These are phyloP conservation scores for Porites evermanni DNA, from an alignment of 92 coral and sea anemone species.

Conservation along the genomic window DNA sequence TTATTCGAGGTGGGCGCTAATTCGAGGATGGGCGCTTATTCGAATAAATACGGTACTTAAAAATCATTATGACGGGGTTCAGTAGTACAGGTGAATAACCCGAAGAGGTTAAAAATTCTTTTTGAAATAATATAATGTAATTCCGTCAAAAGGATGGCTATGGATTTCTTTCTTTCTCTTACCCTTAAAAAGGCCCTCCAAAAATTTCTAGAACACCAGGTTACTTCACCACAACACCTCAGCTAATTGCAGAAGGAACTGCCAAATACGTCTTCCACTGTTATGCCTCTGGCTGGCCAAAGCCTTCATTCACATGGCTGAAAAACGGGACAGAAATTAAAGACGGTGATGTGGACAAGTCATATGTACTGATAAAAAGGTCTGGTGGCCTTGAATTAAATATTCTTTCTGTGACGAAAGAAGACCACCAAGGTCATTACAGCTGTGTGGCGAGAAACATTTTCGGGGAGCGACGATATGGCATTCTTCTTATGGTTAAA, in stretches of 20 bases:
- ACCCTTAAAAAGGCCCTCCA: constrained; percentile 8
- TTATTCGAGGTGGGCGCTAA: too few species aligned
- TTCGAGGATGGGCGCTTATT: too few species aligned
- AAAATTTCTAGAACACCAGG: constrained; percentile 12
- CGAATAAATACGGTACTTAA: too few species aligned
- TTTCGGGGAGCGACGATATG: constrained; percentile 15
- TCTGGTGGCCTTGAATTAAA: constrained; percentile 29
- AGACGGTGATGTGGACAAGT: constrained; percentile 20
- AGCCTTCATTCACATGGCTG: constrained; percentile 59
- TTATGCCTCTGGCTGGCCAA: constrained; percentile 77
- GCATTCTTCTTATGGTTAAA: background rate
- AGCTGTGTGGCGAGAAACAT: constrained; percentile 29
- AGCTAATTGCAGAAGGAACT: constrained; percentile 24
- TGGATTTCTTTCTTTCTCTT: background rate
- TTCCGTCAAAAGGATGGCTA: too few species aligned
- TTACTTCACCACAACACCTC: constrained; percentile 49
- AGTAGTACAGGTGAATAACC: background rate
- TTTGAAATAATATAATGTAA: background rate
- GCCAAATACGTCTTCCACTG: constrained; percentile 45
- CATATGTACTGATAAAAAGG: constrained; percentile 14
- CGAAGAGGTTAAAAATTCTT: background rate
- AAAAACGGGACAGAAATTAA: constrained; percentile 38
- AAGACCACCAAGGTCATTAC: constrained; percentile 32
- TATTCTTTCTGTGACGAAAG: constrained; percentile 13
- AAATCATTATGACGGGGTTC: too few species aligned